Evolutionary conservation across 64 coral and sea anemone species (phyloP), one percentile per base, ranked within the genome.

Genomic region (Orbicella faveolata): DNA sequence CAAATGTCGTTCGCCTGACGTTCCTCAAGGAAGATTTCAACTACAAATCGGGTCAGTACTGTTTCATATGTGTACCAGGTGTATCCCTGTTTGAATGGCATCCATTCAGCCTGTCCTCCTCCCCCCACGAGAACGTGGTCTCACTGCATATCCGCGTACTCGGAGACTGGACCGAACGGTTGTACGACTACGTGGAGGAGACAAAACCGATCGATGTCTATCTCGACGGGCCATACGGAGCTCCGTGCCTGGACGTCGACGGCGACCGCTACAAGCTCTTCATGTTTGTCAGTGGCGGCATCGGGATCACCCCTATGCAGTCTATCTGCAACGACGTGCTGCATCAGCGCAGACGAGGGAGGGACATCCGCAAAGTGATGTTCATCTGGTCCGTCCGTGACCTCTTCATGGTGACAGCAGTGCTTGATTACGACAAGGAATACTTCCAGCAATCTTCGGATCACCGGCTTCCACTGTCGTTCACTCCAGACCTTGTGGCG

Each of bases 341-440:
- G 20, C 66, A 90, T 37, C 93, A 94, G 21, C 75, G 83, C 20
- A 79, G 52, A 17, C 59, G 93, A 39, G 93, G 93, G 2, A 76
- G 93, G 14, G 93, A 94, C 18, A 37, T 94, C 62, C 34, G 8
- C 14, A 74, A 74, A 30, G 76, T 91, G 1, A 87, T 91, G 83
- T 94, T 94, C 76, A 88, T 94, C 2, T 94, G 93, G 93, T 94
- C 93, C 0, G 93, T 94, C 12, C 93, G 93, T 11, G 93, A 94
- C 76, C 89, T 94, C 51, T 94, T 81, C 77, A 94, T 94, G 93
- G 93, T 94, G 52, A 87, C 64, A 11, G 80, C 93, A 17, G 93
- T 94, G 12, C 83, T 94, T 41, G 77, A 81, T 6, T 94, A 90
- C 57, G 93, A 94, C 83, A 94, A 90, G 25, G 89, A 94, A 23